phyloP scores from a whole-genome alignment of 2,888 invertebrate species.

The Matsumyia berberina region DNA sequence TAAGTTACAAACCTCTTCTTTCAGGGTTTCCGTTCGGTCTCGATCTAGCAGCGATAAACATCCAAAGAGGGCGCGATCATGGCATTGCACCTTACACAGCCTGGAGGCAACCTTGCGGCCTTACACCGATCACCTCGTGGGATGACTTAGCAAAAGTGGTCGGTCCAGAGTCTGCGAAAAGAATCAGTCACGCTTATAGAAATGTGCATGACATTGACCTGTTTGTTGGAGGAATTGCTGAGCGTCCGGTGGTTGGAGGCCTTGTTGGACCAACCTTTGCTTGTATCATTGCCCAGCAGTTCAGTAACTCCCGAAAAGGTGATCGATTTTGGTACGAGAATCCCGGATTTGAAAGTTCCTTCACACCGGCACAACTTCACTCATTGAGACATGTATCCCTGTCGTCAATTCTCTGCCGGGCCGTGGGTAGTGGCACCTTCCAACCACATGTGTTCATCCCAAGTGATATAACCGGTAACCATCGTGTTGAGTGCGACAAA shows the following conservation, averaged over 20 bases:
- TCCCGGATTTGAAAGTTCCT: conserved; percentile 89
- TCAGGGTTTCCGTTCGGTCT: conserved; percentile 89
- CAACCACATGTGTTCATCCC: conserved; percentile 84
- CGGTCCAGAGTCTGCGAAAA: conserved; percentile 87
- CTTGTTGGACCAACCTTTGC: conserved; percentile 94
- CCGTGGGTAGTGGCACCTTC: conserved; percentile 83
- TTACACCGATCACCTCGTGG: conserved; percentile 88
- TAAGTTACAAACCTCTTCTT: conserved; percentile 1
- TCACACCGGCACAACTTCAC: conserved; percentile 90
- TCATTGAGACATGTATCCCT: conserved; percentile 89
- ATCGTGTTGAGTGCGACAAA: conserved; percentile 81
- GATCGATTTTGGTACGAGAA: conserved; percentile 95
- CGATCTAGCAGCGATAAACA: conserved; percentile 94
- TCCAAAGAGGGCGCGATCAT: conserved; percentile 94
- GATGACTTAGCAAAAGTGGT: conserved; percentile 89
- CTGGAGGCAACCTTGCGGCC: conserved; percentile 92
- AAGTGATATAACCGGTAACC: conserved; percentile 81
- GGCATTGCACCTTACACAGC: conserved; percentile 92
- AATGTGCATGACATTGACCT: conserved; percentile 93
- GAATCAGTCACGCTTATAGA: conserved; percentile 87
- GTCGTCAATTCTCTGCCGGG: conserved; percentile 87
- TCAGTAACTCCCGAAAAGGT: conserved; percentile 90
- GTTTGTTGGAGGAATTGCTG: conserved; percentile 93
- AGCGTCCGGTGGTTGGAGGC: conserved; percentile 90
- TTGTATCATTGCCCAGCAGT: conserved; percentile 94